Evolutionary conservation across 2,888 invertebrate genomes (phyloP).

Genomic region (Drosophila lacicola): DNA sequence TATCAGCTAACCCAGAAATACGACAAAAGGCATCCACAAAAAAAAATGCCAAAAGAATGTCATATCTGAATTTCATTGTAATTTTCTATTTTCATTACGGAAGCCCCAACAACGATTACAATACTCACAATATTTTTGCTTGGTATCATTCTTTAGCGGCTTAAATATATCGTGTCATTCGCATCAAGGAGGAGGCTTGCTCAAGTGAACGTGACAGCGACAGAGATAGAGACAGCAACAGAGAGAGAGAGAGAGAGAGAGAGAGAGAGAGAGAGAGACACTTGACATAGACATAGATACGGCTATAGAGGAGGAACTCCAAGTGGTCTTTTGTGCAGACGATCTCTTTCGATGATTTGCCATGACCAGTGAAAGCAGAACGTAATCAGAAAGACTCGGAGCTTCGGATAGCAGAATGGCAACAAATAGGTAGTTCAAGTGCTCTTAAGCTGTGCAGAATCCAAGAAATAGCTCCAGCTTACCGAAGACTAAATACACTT

Average conservation of each 20-base stretch:
- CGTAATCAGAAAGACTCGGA: conserved; percentile 53
- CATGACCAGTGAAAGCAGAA: conserved; percentile 73
- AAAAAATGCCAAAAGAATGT: conserved; percentile 28
- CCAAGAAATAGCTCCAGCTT: not conserved
- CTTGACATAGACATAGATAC: conserved; percentile 59
- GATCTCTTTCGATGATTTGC: conserved; percentile 53
- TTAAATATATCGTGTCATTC: conserved; percentile 61
- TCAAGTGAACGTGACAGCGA: conserved; percentile 62
- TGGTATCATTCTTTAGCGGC: conserved; percentile 73
- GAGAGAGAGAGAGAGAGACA: conserved; percentile 19
- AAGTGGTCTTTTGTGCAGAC: conserved; percentile 16
- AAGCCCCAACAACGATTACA: conserved; percentile 41
- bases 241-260: not conserved
- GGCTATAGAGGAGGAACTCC: conserved; percentile 20
- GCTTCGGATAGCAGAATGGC: conserved; percentile 25
- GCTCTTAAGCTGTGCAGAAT: not conserved
- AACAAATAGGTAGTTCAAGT: conserved; percentile 23
- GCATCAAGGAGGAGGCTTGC: conserved; percentile 36
- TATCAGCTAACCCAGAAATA: conserved; percentile 64
- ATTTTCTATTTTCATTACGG: conserved; percentile 76
- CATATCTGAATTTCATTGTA: conserved; percentile 41
- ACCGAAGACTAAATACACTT: conserved; percentile 7
- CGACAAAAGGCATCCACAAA: conserved; percentile 6
- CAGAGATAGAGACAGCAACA: not conserved
- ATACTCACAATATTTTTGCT: conserved; percentile 70